A percentile compares a stretch with the other conserved stretches of the same genome.
Conservation (phyloP, 2,113 vertebrate species). For the Terrapene triunguis region DNA sequence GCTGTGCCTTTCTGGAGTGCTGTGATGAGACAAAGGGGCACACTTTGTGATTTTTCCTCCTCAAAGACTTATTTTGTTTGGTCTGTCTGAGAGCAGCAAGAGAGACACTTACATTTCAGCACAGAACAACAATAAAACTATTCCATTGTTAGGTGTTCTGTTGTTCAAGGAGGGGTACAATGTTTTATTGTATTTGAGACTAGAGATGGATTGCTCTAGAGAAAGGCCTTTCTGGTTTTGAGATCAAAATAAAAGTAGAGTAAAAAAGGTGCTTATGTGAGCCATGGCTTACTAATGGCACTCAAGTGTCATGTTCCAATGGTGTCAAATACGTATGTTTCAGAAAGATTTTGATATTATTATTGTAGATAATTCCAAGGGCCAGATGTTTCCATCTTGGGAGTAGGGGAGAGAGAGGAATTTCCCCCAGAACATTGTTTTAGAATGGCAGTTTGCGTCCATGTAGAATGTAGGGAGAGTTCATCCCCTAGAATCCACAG, state of each 20-base stretch:
- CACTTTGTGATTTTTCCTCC: conserved; percentile 21
- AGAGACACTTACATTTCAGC: conserved; percentile 28
- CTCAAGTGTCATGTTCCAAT: background rate
- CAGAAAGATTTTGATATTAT: background rate
- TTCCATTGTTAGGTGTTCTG: conserved; percentile 13
- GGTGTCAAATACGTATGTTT: background rate
- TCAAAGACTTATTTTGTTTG: conserved; percentile 44
- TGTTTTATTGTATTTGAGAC: background rate
- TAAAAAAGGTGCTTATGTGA: conserved; percentile 1
- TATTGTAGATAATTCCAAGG: background rate
- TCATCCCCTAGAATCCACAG: background rate
- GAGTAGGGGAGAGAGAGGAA: background rate
- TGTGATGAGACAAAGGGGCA: conserved; percentile 18
- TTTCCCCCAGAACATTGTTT: background rate
- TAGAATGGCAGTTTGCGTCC: background rate
- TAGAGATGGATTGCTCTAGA: background rate
- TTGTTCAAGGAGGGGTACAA: background rate
- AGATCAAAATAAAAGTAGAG: background rate
- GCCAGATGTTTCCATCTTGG: background rate
- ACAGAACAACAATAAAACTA: conserved; percentile 40
- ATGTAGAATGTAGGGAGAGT: background rate
- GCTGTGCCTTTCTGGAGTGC: background rate
- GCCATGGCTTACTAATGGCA: background rate
- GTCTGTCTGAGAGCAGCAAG: conserved; percentile 36
- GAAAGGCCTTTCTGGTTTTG: background rate